Evolutionary conservation across 2,113 vertebrate genomes (phyloP).

Genomic region (Solenodon paradoxus): DNA sequence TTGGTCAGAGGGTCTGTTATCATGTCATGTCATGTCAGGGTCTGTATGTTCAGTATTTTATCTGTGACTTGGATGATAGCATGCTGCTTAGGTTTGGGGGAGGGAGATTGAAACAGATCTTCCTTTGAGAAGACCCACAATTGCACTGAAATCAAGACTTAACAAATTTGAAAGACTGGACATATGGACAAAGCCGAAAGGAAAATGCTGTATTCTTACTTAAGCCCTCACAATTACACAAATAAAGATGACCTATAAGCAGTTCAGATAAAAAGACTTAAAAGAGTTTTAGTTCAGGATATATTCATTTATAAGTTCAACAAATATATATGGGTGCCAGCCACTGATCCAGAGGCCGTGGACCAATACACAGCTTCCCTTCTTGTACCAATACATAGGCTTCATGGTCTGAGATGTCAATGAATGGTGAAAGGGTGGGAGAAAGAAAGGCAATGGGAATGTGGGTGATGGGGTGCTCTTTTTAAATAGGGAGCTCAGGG

Average conservation of each 20-base stretch:
- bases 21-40: neutral
- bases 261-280: neutral
- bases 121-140: neutral
- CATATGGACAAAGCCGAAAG: neutral
- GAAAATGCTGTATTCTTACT: neutral
- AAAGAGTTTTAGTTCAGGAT: neutral
- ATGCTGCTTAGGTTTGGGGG: neutral
- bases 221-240: neutral
- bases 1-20: neutral
- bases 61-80: neutral
- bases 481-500: neutral
- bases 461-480: neutral
- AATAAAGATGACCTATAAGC: neutral
- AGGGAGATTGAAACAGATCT: neutral
- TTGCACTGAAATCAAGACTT: neutral
- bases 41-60: neutral
- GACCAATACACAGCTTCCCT: no score
- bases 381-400: neutral
- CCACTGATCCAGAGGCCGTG: neutral
- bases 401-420: neutral
- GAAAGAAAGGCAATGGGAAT: neutral
- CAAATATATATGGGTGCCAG: neutral
- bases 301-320: slow-evolving; percentile 5
- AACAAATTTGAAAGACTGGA: neutral
- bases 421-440: neutral